Percentiles rank a stretch among this genome's conserved stretches.
phyloP scores from a whole-genome alignment of 2,797 vertebrate genomes.

The Platyrinchus mystaceus region DNA sequence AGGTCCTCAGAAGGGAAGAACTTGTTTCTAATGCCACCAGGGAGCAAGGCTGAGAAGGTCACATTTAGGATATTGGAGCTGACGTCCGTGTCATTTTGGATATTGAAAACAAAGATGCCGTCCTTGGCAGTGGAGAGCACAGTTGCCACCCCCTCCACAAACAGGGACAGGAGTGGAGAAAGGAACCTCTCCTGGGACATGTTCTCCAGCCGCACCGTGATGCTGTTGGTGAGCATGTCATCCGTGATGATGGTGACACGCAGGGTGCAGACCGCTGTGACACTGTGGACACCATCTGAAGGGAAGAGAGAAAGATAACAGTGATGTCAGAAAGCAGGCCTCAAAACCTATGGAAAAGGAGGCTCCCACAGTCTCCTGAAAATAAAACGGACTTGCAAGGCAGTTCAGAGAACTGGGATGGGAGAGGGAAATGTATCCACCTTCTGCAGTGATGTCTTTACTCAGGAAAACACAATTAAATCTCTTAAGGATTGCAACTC shows the following conservation, averaged over 20 bases:
- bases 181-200: conserved; percentile 98
- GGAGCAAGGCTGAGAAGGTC: conserved; percentile 92
- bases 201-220: conserved; percentile 96
- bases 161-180: conserved; percentile 89
- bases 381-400: not conserved
- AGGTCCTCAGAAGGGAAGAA: conserved; percentile 95
- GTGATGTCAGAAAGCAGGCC: not conserved
- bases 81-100: conserved; percentile 96
- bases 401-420: not conserved
- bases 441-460: not conserved
- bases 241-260: conserved; percentile 96
- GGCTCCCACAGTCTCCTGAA: not conserved
- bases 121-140: conserved; percentile 91
- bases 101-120: conserved; percentile 92
- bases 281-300: conserved; percentile 87
- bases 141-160: conserved; percentile 91
- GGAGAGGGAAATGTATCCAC: not conserved
- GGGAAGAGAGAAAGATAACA: not conserved
- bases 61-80: conserved; percentile 92
- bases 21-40: conserved; percentile 80
- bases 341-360: not conserved
- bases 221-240: conserved; percentile 98
- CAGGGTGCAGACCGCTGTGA: conserved; percentile 86
- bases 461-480: not conserved
- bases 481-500: not conserved